Evolutionary conservation across 2,888 invertebrate species (phyloP), one percentile per base, ranked within the genome.

Genomic region (Neuroscelio doddi): DNA sequence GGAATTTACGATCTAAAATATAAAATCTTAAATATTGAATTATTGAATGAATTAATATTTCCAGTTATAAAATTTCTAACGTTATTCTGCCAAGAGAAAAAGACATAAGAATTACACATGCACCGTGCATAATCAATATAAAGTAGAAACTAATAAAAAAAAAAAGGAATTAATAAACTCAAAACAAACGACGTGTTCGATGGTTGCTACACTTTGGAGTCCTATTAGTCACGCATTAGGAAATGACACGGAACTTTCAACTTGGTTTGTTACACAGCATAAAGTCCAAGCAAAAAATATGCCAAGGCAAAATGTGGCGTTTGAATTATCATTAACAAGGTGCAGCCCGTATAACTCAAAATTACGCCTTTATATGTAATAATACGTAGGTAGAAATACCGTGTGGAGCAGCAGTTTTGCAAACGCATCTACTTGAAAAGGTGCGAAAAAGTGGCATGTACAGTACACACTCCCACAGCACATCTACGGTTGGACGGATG

Each of bases 301-400:
- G 56, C 53, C 64, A 46, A 69, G 71, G 75, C 72, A 75, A 74
- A 78, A 74, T 77, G 79, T 74, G 79, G 77, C 79, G 79, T 81
- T 83, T 83, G 82, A 81, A 83, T 83, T 83, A 83, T 82, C 82
- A 82, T 83, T 83, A 83, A 82, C 81, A 79, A 80, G 80, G 73
- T 77, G 73, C 58, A 73, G 73, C 75, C 52, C 74, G 74, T 81
- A 82, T 83, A 83, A 82, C 79, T 82, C 81, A 81, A 79, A 81
- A 81, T 83, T 82, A 82, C 79, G 78, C 82, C 78, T 81, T 81
- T 79, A 80, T 78, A 79, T 75, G 81, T 78, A 80, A 80, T 80
- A 79, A 80, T 79, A 80, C 77, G 75, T 75, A 75, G 70, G 74
- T 74, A 71, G 70, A 73, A 45, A 59, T 73, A 71, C 39, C 41